phyloP scores from a whole-genome alignment of 2,797 vertebrate species.

The Hyperoplus immaculatus region DNA sequence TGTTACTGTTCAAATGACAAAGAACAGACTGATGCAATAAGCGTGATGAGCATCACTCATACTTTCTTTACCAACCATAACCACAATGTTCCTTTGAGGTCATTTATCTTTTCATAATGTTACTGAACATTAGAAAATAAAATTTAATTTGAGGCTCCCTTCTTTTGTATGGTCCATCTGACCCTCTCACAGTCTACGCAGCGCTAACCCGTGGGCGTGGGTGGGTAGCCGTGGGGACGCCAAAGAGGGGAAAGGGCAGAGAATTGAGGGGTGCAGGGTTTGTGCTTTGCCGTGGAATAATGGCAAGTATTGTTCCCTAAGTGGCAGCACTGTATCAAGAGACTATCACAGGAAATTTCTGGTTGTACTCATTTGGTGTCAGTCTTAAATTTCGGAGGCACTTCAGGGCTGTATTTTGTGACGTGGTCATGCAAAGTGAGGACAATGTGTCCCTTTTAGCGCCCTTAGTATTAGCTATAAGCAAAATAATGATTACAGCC shows the following conservation, averaged over 20 bases:
- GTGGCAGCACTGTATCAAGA: slow-evolving; percentile 48
- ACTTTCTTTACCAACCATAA: slow-evolving; percentile 49
- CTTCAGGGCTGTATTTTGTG: slow-evolving; percentile 42
- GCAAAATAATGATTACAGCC: slow-evolving; percentile 47
- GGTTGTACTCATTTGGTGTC: slow-evolving; percentile 52
- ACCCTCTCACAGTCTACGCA: slow-evolving; percentile 46
- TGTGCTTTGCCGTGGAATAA: slow-evolving; percentile 64
- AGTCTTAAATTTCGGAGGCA: slow-evolving; percentile 58
- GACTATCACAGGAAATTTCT: slow-evolving; percentile 53
- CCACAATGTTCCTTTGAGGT: slow-evolving; percentile 53
- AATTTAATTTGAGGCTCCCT: slow-evolving; percentile 58
- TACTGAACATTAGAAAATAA: slow-evolving; percentile 41
- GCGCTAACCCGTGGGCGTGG: slow-evolving; percentile 49
- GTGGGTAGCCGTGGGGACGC: slow-evolving; percentile 55
- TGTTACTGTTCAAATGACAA: slow-evolving; percentile 59
- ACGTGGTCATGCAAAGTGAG: slow-evolving; percentile 36
- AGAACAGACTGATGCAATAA: slow-evolving; percentile 67
- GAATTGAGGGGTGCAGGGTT: slow-evolving; percentile 58
- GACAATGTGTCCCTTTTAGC: slow-evolving; percentile 62
- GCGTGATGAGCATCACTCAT: slow-evolving; percentile 58
- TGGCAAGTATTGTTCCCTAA: slow-evolving; percentile 66
- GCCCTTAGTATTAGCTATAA: slow-evolving; percentile 42
- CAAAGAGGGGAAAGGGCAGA: slow-evolving; percentile 61
- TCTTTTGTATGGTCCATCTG: slow-evolving; percentile 45
- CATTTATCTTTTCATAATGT: slow-evolving; percentile 50